Evolutionary conservation across 2,113 vertebrate species (phyloP), one percentile per base, ranked within the genome.

Genomic region (Corvus cornix): DNA sequence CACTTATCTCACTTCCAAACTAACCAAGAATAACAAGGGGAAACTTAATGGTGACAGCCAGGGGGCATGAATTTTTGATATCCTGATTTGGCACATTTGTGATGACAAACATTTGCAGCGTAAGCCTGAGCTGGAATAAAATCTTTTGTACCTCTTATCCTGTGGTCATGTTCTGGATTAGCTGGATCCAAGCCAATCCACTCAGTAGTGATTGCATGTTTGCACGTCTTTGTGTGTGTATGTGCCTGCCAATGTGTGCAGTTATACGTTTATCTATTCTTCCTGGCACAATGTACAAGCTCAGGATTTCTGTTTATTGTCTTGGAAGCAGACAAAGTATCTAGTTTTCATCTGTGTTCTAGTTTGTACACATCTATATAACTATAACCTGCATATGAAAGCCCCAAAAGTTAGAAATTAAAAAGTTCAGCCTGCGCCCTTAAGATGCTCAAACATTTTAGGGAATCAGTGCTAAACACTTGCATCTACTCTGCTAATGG

Each of bases 231-330:
- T 37, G 11, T 44, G 39, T 12, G n/a, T 19, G 11, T 19, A 10
- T 41, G 21, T 27, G 3, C 1, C 0, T 41, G 37, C 27, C n/a
- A n/a, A 9, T 24, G 28, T n/a, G 18, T 76, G 39, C 4, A 0
- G 21, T 52, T 18, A 9, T 16, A n/a, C 10, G 28, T 1, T 4
- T 33, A 43, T 27, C 31, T 49, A 1, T 24, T 72, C 49, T 53
- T 43, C 28, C 53, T 83, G 59, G 75, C 68, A 27, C 19, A 33
- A 16, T 23, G 13, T 7, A 37, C 17, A 52, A 72, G 17, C 9
- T 49, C 55, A 35, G 15, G 18, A 43, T 3, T 70, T 19, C 5
- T 63, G 22, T 68, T 73, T 66, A 22, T 39, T 70, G 59, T 55
- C 51, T 39, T 82, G 62, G 28, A 87, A 93, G 52, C 15, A 89